These are phyloP conservation scores for Pocota personata DNA, from an alignment of 2,888 invertebrate genomes.

Conservation along the genomic window DNA sequence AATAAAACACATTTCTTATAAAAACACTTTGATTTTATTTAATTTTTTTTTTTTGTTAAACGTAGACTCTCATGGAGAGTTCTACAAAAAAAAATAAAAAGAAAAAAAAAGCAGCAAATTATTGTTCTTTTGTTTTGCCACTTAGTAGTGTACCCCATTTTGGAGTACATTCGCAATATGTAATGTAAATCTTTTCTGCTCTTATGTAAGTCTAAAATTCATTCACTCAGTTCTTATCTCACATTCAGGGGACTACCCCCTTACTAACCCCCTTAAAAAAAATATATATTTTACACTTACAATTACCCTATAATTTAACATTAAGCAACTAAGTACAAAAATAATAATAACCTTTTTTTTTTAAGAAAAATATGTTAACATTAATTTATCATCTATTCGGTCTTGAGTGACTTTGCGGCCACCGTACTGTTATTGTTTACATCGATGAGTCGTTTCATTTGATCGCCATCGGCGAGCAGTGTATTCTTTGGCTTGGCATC, in stretches of 20 bases:
- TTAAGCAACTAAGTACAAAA: constrained; percentile 35
- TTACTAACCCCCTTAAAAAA: not conserved
- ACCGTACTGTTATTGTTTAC: constrained; percentile 79
- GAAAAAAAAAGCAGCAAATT: too few relatives aligned
- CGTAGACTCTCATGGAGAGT: constrained; percentile 67
- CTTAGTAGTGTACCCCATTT: not conserved
- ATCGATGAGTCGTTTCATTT: constrained; percentile 80
- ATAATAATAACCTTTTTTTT: constrained; percentile 8
- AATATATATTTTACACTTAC: constrained; percentile 23
- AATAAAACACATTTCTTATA: not conserved
- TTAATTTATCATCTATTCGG: constrained; percentile 76
- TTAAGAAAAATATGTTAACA: constrained; percentile 2
- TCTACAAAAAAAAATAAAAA: constrained; percentile 39
- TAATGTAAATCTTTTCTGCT: not conserved
- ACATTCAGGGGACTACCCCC: constrained; percentile 36
- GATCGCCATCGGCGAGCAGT: constrained; percentile 77
- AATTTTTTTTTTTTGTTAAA: not conserved
- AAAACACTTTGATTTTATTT: constrained; percentile 8
- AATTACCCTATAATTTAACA: constrained; percentile 53
- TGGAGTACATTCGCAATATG: constrained; percentile 7
- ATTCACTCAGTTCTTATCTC: constrained; percentile 54
- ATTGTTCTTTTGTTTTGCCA: not conserved
- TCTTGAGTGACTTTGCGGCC: constrained; percentile 77
- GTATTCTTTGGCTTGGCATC: constrained; percentile 76
- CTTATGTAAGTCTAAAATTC: not conserved